phyloP scores from a whole-genome alignment of 2,113 vertebrate genomes.

The Xenotilapia longispinis region DNA sequence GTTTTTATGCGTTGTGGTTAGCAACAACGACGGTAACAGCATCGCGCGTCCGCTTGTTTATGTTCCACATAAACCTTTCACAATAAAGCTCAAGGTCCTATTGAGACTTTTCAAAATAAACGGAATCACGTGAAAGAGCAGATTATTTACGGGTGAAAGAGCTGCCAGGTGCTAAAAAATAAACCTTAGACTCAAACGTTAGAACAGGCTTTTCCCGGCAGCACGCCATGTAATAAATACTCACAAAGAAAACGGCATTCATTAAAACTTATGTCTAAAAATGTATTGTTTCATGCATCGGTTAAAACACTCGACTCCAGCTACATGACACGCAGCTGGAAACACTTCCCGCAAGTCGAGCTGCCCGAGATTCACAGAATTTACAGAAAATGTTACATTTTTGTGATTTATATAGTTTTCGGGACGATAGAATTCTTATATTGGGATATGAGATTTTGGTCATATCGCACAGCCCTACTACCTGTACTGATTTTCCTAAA shows the following conservation, averaged over 20 bases:
- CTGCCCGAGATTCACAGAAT: not conserved
- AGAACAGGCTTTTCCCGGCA: fast-evolving
- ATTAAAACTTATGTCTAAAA: fast-evolving
- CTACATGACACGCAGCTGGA: not conserved
- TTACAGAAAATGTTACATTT: not conserved
- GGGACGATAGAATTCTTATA: not conserved
- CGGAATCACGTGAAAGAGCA: fast-evolving
- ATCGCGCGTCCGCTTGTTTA: fast-evolving
- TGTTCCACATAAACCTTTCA: fast-evolving
- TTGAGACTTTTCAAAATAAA: not conserved
- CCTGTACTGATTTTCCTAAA: not conserved
- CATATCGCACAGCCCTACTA: not conserved
- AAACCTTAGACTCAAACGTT: not conserved
- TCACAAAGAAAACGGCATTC: not conserved
- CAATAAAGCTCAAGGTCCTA: not conserved
- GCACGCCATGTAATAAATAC: not conserved
- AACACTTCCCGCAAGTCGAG: not conserved
- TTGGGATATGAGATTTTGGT: not conserved
- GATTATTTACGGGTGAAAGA: fast-evolving
- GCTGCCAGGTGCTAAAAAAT: not conserved
- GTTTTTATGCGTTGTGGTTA: no score
- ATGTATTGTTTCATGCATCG: not conserved
- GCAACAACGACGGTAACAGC: no score
- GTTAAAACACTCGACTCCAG: not conserved
- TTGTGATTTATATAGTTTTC: not conserved